Base-by-base conservation (phyloP, 2,888 invertebrate genomes). In the Latrodectus hesperus region DNA sequence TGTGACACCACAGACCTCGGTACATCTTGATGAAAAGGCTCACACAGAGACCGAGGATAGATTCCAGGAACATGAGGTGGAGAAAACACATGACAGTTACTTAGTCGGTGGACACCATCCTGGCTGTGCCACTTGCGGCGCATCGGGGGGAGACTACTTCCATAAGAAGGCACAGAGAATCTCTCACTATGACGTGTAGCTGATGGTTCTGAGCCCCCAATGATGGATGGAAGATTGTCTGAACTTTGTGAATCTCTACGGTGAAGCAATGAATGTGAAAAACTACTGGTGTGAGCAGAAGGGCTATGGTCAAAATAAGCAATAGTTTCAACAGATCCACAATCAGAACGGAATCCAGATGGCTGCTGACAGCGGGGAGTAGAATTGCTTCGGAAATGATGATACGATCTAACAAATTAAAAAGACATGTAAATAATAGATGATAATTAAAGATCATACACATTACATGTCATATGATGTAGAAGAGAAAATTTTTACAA, bases 61-160 rank as follows among this genome's bases (percentile, higher is more conserved):
- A 89, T 78, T 49, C 87, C 86, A 16, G 89, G 89, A 12, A 88
- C 72, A 55, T 81, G 76, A 14, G 85, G 81, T 0, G 83, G 85
- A 1, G 85, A 82, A 70, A 85, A 77, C 11, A 60, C 26, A 71
- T 77, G 77, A 51, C 60, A 65, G 17, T 22, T 76, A 51, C 16
- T 72, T 9, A 26, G 17, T 9, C 84, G 89, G n/a, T 79, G 67
- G 53, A 89, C 88, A 64, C 73, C 86, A 55, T 89, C 89, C 71
- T 89, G 89, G 60, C 89, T 89, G 67, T 88, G 88, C 89, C 89
- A 89, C 53, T 86, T 85, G 12, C 88, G 74, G 12, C 89, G 75
- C 88, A 89, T 88, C 11, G 88, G 83, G 2, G 89, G 89, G 1
- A 84, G 74, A 17, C 79, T 84, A 11, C 51, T 49, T 38, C 73